These are phyloP conservation scores for Kryptolebias marmoratus DNA, from an alignment of 2,113 vertebrate genomes.

Conservation along the genomic window DNA sequence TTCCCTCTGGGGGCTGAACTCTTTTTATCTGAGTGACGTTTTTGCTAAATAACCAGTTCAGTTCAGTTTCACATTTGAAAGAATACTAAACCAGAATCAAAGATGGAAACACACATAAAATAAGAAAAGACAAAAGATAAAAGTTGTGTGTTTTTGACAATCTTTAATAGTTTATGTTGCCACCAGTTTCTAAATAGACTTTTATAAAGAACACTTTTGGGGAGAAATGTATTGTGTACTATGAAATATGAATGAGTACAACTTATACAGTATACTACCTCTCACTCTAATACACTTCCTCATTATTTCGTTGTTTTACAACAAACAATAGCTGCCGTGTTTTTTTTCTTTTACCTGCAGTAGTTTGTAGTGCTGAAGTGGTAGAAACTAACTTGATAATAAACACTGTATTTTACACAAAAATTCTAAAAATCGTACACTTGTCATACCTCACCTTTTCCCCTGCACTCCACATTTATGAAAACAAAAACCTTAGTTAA, in stretches of 20 bases:
- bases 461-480: too few relatives aligned
- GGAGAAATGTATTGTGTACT: constrained; percentile 41
- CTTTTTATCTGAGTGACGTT: too few relatives aligned
- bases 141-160: constrained; percentile 11
- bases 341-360: constrained; percentile 5
- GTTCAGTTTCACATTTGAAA: neutral
- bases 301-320: constrained; percentile 19
- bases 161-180: constrained; percentile 60
- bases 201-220: constrained; percentile 44
- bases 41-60: too few relatives aligned
- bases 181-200: constrained; percentile 51
- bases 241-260: constrained; percentile 48
- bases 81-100: neutral
- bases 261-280: constrained; percentile 31
- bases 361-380: neutral
- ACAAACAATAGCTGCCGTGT: constrained; percentile 7
- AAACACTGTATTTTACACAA: neutral
- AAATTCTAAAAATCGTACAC: neutral
- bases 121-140: constrained; percentile 22
- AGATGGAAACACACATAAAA: constrained; percentile 6
- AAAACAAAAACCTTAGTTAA: neutral
- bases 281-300: constrained; percentile 28
- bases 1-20: too few relatives aligned
- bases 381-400: neutral
- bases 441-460: too few relatives aligned